Percentiles rank a stretch among this genome's conserved stretches.
Conservation (phyloP, 2,797 vertebrate species). For the Phoeniculus purpureus region DNA sequence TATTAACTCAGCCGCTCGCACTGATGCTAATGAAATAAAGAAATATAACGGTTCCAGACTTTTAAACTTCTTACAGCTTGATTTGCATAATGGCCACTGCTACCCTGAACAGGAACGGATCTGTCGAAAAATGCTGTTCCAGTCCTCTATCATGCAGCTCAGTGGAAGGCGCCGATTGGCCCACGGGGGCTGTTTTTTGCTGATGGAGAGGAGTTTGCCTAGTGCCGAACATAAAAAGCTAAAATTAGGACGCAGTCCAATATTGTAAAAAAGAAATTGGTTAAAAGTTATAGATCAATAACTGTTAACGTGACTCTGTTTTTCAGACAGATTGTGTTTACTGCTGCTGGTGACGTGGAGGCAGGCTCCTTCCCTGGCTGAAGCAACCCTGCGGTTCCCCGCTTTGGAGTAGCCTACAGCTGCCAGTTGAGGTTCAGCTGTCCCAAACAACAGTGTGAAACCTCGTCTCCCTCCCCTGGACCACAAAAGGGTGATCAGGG, state of each 20-base stretch:
- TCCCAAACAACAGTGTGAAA: neutral
- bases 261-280: constrained; percentile 38
- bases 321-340: constrained; percentile 32
- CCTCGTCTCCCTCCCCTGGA: neutral
- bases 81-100: constrained; percentile 67
- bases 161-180: neutral
- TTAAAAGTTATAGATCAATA: constrained; percentile 66
- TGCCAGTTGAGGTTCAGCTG: neutral
- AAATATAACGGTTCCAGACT: constrained; percentile 75
- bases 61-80: constrained; percentile 68
- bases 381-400: neutral
- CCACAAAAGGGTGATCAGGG: neutral
- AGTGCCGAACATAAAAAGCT: neutral
- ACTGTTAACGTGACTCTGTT: constrained; percentile 15
- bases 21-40: constrained; percentile 72
- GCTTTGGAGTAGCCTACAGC: rapidly evolving
- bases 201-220: constrained; percentile 34
- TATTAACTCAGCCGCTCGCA: constrained; percentile 17
- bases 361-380: neutral
- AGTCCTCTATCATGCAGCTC: constrained; percentile 40
- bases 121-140: constrained; percentile 59
- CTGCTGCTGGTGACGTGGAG: neutral
- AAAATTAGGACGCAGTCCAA: constrained; percentile 33
- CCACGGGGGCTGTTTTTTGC: constrained; percentile 34
- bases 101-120: constrained; percentile 53